phyloP scores from a whole-genome alignment of 2,888 invertebrate species.

The Pristionchus entomophagus region DNA sequence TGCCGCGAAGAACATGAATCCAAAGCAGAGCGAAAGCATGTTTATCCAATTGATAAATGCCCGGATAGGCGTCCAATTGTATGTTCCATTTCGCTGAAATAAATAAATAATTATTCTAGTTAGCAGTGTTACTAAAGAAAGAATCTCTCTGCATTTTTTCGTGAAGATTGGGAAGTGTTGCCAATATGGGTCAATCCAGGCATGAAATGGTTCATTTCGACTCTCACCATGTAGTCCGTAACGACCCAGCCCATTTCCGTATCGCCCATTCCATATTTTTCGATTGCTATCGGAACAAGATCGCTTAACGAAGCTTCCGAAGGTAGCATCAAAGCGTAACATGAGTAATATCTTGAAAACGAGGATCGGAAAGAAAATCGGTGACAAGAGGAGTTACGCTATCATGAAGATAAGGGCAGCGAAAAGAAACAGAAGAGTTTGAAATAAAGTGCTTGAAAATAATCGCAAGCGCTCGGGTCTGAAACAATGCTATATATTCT shows the following conservation, averaged over 20 bases:
- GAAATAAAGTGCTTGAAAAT: not conserved
- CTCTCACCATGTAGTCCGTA: not conserved
- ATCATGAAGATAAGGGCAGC: not conserved
- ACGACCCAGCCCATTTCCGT: not conserved
- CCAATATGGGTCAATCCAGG: no score
- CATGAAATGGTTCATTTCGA: no score
- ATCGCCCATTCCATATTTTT: not conserved
- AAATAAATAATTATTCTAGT: no score
- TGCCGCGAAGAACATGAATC: not conserved
- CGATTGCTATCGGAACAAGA: not conserved
- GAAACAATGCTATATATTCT: not conserved
- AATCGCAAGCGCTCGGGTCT: not conserved
- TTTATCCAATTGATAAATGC: not conserved
- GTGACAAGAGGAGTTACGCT: not conserved
- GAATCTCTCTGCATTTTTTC: not conserved
- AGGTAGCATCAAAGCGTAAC: not conserved
- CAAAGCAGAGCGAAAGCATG: not conserved
- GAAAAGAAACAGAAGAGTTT: not conserved
- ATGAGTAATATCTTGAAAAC: not conserved
- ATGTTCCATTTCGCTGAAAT: not conserved
- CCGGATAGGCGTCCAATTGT: not conserved
- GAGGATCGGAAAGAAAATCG: not conserved
- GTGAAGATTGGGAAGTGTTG: no score
- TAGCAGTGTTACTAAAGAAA: no score
- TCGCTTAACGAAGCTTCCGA: not conserved